Evolutionary conservation across 2,888 invertebrate genomes (phyloP).

Genomic region (Incurvaria masculella): DNA sequence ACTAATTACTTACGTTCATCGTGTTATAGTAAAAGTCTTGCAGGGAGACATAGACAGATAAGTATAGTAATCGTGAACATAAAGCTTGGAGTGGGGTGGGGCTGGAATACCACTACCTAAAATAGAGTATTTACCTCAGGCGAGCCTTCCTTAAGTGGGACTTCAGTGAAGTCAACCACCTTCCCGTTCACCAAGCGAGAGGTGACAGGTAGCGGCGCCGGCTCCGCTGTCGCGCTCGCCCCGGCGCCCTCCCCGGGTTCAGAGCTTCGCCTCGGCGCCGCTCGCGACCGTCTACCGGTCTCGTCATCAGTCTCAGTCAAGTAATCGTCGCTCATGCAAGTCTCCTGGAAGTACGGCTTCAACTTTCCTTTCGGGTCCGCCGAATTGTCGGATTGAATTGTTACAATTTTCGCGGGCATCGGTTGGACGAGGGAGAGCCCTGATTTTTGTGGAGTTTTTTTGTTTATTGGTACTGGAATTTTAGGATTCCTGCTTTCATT

Average conservation of each 20-base stretch:
- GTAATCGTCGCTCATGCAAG: slow-evolving; percentile 63
- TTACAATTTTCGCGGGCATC: slow-evolving; percentile 20
- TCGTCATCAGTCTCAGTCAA: slow-evolving; percentile 45
- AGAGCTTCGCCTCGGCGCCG: slow-evolving; percentile 27
- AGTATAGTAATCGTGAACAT: no score
- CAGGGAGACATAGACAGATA: no score
- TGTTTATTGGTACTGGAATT: slow-evolving; percentile 14
- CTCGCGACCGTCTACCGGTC: slow-evolving; percentile 20
- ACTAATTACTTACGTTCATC: no score
- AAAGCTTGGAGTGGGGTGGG: no score
- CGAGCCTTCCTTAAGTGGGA: slow-evolving; percentile 45
- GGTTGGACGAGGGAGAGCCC: slow-evolving; percentile 7
- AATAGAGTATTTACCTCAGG: slow-evolving; percentile 46
- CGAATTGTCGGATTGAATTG: slow-evolving; percentile 21
- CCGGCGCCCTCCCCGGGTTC: slow-evolving; percentile 23
- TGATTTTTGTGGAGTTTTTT: slow-evolving; percentile 4
- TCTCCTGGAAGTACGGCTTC: slow-evolving; percentile 56
- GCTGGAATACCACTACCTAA: no score
- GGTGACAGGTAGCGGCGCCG: slow-evolving; percentile 40
- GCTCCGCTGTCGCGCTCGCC: slow-evolving; percentile 23
- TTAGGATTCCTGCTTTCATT: slow-evolving; percentile 11
- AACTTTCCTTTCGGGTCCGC: slow-evolving; percentile 25
- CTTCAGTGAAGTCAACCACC: slow-evolving; percentile 39
- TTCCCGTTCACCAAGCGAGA: slow-evolving; percentile 47
- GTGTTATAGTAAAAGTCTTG: no score